These are phyloP conservation scores for Argopecten irradians DNA, from an alignment of 1,140 invertebrate genomes.

Conservation along the genomic window DNA sequence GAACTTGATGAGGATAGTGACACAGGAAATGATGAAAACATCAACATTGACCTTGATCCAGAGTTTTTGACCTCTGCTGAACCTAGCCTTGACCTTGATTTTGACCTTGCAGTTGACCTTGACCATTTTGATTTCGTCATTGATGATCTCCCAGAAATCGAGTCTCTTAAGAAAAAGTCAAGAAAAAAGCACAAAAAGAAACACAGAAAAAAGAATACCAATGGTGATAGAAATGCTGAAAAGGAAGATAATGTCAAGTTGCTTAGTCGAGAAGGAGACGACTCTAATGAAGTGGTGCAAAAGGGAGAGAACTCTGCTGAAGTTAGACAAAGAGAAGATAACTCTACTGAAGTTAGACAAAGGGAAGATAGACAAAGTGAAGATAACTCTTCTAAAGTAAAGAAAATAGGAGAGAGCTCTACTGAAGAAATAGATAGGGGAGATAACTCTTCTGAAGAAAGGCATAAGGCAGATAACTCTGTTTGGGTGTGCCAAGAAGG, in stretches of 20 bases:
- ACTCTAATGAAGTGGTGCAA: no score
- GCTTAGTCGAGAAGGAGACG: no score
- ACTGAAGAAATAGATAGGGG: neutral
- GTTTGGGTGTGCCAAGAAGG: no score
- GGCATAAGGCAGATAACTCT: no score
- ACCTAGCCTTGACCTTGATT: neutral
- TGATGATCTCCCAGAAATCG: neutral
- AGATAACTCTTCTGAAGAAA: slow-evolving; percentile 4
- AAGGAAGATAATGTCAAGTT: no score
- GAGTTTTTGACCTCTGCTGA: neutral
- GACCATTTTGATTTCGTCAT: neutral
- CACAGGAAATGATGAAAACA: neutral
- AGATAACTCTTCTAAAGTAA: no score
- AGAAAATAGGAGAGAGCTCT: no score
- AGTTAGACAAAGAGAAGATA: no score
- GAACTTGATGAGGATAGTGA: neutral
- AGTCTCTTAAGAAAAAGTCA: neutral
- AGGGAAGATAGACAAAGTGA: no score
- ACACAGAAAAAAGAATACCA: neutral
- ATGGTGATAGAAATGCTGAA: neutral
- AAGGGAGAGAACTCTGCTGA: no score
- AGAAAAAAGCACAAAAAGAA: neutral
- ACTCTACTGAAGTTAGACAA: no score
- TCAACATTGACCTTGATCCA: neutral
- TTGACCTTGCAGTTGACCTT: neutral